A percentile compares a stretch with the other conserved stretches of the same genome.
Evolutionary conservation across 2,797 vertebrate species (phyloP).

Genomic region (Myripristis murdjan): DNA sequence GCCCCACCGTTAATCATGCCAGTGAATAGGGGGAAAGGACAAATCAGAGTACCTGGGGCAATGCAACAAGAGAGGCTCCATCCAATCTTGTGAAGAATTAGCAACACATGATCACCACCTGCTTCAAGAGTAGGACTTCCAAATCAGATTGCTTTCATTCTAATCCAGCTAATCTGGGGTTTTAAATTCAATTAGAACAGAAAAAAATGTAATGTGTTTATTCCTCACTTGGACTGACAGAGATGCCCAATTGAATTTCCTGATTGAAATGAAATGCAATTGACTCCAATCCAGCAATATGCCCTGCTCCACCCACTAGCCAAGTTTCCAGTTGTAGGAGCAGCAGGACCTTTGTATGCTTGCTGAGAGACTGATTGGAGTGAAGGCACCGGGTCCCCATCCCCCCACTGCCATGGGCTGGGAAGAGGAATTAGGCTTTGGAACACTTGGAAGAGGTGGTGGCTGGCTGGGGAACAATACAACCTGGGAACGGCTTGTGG

Average conservation of each 20-base stretch:
- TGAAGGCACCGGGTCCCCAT: conserved; percentile 62
- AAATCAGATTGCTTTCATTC: conserved; percentile 29
- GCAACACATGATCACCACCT: conserved; percentile 49
- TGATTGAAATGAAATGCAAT: conserved; percentile 71
- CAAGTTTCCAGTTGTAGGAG: conserved; percentile 79
- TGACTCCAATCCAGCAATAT: conserved; percentile 65
- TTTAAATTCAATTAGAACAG: conserved; percentile 54
- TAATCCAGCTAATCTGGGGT: conserved; percentile 35
- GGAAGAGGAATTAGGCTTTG: conserved; percentile 76
- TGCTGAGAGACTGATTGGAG: conserved; percentile 81
- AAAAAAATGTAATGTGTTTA: conserved; percentile 44
- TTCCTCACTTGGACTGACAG: conserved; percentile 46
- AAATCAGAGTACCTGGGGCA: conserved; percentile 65
- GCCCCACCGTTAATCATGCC: conserved; percentile 55
- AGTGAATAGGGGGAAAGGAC: conserved; percentile 44
- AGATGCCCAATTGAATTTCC: conserved; percentile 59
- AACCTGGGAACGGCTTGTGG: conserved; percentile 75
- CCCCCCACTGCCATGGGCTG: conserved; percentile 61
- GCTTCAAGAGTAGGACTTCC: conserved; percentile 41
- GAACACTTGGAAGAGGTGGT: conserved; percentile 75
- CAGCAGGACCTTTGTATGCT: conserved; percentile 81
- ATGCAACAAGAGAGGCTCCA: conserved; percentile 36
- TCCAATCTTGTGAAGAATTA: conserved; percentile 42
- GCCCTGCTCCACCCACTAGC: conserved; percentile 59
- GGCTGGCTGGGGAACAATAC: conserved; percentile 77